Conservation (phyloP, 2,888 invertebrate species). For the Tholera decimalis region DNA sequence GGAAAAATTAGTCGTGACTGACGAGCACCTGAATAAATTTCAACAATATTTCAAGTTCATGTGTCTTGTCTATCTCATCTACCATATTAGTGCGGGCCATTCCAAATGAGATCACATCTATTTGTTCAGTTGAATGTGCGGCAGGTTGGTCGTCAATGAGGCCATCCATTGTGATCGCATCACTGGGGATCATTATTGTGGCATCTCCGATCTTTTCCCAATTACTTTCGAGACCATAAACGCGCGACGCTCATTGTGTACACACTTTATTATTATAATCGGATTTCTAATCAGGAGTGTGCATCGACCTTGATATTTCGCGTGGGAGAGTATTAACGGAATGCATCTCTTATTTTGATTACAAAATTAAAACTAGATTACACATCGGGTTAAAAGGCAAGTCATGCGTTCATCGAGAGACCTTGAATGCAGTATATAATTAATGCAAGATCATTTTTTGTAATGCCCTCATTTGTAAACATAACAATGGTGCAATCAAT, state of each 20-base stretch:
- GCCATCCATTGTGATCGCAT: conserved; percentile 69
- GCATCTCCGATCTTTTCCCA: conserved; percentile 70
- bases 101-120: conserved; percentile 67
- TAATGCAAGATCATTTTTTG: conserved; percentile 58
- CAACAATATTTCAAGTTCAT: conserved; percentile 59
- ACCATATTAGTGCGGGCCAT: conserved; percentile 59
- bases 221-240: conserved; percentile 67
- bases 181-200: conserved; percentile 66
- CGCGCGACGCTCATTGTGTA: conserved; percentile 57
- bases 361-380: conserved; percentile 65
- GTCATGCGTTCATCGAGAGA: conserved; percentile 55
- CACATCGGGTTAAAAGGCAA: conserved; percentile 59
- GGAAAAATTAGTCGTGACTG: conserved; percentile 57
- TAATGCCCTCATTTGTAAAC: conserved; percentile 51
- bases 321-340: conserved; percentile 63
- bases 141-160: conserved; percentile 66
- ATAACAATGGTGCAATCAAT: conserved; percentile 63
- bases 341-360: conserved; percentile 62
- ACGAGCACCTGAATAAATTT: conserved; percentile 63
- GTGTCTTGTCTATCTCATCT: conserved; percentile 42
- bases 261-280: conserved; percentile 63
- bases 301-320: conserved; percentile 73
- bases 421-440: conserved; percentile 61
- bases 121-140: conserved; percentile 61
- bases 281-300: conserved; percentile 67